A percentile compares a stretch with the other conserved stretches of the same genome.
These are phyloP conservation scores for Enteromius viviparus DNA, from an alignment of 2,797 vertebrate species.

Conservation along the genomic window DNA sequence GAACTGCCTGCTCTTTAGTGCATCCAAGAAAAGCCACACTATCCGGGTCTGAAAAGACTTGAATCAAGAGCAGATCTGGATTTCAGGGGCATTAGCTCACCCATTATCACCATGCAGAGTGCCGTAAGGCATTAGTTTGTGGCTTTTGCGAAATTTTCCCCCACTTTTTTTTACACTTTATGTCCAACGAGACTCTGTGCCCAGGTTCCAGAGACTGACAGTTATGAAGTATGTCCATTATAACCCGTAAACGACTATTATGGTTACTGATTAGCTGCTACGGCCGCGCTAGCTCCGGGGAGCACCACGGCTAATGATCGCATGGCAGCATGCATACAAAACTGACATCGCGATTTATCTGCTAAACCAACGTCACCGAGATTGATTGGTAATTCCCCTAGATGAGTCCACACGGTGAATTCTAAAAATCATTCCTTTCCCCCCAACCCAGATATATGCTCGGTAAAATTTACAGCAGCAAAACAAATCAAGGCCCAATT, in stretches of 20 bases:
- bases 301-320: conserved; percentile 77
- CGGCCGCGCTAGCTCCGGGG: conserved; percentile 71
- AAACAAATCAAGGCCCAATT: conserved; percentile 75
- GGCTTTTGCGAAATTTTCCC: conserved; percentile 14
- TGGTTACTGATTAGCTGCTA: conserved; percentile 76
- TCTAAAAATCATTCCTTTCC: conserved; percentile 71
- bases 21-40: conserved; percentile 73
- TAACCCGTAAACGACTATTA: conserved; percentile 65
- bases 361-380: conserved; percentile 70
- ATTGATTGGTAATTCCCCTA: conserved; percentile 78
- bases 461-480: conserved; percentile 74
- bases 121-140: not conserved
- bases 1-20: conserved; percentile 72
- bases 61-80: conserved; percentile 55
- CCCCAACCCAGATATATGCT: conserved; percentile 68
- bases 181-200: conserved; percentile 56
- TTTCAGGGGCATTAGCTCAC: conserved; percentile 51
- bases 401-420: conserved; percentile 76
- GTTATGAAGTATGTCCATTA: conserved; percentile 85
- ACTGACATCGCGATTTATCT: conserved; percentile 75
- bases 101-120: conserved; percentile 54
- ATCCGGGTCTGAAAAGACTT: conserved; percentile 63
- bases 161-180: conserved; percentile 55
- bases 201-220: conserved; percentile 72
- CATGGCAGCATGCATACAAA: conserved; percentile 71